Evolutionary conservation across 2,797 vertebrate genomes (phyloP), one percentile per base, ranked within the genome.

Genomic region (Typhlichthys eigenmanni): DNA sequence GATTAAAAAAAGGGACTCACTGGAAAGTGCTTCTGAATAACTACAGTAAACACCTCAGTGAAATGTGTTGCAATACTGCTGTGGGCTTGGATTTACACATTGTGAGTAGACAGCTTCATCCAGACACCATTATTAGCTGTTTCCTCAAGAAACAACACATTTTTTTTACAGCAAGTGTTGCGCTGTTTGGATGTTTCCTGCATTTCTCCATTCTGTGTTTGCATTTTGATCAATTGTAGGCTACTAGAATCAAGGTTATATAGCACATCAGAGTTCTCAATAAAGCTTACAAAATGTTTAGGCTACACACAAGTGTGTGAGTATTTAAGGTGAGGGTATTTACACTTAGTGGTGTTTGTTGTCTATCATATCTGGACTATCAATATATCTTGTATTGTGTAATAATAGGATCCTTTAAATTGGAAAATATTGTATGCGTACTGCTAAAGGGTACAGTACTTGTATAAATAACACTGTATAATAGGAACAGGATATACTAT

Each of bases 401-500:
- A 82, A 85, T 87, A 82, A 84, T 78, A 82, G 81, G 84, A 88
- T 84, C 79, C 57, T 80, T 56, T 69, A 68, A 79, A 76, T 34
- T 72, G 66, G 24, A 88, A 75, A 79, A 84, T 38, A 38, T 38
- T 5, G 38, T 85, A 84, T 83, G 81, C 66, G 79, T 88, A 83
- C 67, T 80, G 74, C 74, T 87, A 78, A 82, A 86, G 79, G 68
- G 71, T 75, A 78, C 78, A 71, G 89, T 84, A 87, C 87, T 72
- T 89, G 87, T 88, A 88, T 76, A 88, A 85, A 89, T 90, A 89
- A 88, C 87, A 75, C 69, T 89, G 85, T 88, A 90, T 86, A 68
- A 90, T 89, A 89, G 86, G 61, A 83, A 84, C 79, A 80, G 85
- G 86, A 89, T 85, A 90, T 89, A 90, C 85, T 88, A 85, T 90